These are phyloP conservation scores for Larimichthys polyactis DNA, from an alignment of 2,113 vertebrate genomes.

Conservation along the genomic window DNA sequence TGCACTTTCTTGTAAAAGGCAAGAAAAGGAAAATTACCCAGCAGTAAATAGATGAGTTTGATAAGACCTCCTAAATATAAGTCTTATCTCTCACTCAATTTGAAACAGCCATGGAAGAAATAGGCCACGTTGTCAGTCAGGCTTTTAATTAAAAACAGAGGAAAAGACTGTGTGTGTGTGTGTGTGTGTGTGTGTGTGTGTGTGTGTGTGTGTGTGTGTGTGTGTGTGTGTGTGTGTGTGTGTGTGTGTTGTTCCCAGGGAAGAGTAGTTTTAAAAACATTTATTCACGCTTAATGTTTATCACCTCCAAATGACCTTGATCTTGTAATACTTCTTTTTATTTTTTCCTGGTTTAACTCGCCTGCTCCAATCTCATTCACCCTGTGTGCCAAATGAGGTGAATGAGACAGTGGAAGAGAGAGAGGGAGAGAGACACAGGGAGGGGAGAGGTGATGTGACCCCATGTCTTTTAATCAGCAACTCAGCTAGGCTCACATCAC, in stretches of 20 bases:
- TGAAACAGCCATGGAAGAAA: constrained; percentile 78
- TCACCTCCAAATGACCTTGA: constrained; percentile 62
- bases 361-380: constrained; percentile 33
- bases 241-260: constrained; percentile 51
- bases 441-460: constrained; percentile 52
- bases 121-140: constrained; percentile 77
- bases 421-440: background rate
- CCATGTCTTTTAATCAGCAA: constrained; percentile 82
- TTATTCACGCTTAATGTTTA: constrained; percentile 60
- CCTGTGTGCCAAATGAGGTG: constrained; percentile 24
- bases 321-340: constrained; percentile 13
- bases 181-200: constrained; percentile 16
- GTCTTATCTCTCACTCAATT: constrained; percentile 77
- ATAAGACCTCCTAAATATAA: constrained; percentile 81
- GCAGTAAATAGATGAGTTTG: constrained; percentile 79
- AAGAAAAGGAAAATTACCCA: constrained; percentile 73
- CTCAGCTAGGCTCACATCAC: constrained; percentile 71
- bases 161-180: constrained; percentile 25
- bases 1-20: constrained; percentile 56
- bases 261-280: constrained; percentile 65
- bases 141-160: constrained; percentile 81
- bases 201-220: constrained; percentile 1
- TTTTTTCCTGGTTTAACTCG: constrained; percentile 13
- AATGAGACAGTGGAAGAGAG: constrained; percentile 20
- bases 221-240: constrained; percentile 18